Evolutionary conservation across 2,797 vertebrate genomes (phyloP), one percentile per base, ranked within the genome.

Genomic region (Sebastes aleutianus): DNA sequence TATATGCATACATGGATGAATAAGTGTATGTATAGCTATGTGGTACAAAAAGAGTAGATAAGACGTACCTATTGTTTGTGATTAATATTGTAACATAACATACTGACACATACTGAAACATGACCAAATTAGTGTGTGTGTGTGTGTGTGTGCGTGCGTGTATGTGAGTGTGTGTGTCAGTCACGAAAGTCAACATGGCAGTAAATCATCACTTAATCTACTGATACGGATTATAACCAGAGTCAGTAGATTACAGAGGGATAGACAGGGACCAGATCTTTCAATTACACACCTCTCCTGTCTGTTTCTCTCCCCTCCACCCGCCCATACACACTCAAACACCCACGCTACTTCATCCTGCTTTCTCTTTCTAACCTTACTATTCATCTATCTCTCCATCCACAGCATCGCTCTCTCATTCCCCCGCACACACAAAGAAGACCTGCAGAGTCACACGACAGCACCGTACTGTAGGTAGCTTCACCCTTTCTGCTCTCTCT

Each of bases 391-490:
- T 80, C 65, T 36, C 56, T 82, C 67, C 83, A 62, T 75, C 81
- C 71, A 67, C 54, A 73, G 66, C 75, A 27, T 79, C 29, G 3
- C 50, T 26, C 80, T 16, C 62, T 70, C 63, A 31, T 47, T 66
- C 67, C 31, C 50, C 39, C 9, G 31, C 31, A 8, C 80, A 56
- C 89, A 90, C 89, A 92, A 88, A 88, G 86, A 85, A 80, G 88
- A 91, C 86, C 91, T 85, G 88, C 91, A 92, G 80, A 91, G 88
- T 91, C 87, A 91, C 88, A 90, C 75, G 76, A 76, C 47, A 43
- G 7, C 88, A 90, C 50, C 4, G 50, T 53, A 53, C 36, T 39
- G 36, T 39, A 39, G 50, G 18, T 53, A 53, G 36, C 79, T 61
- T 87, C 81, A 77, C 70, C 83, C 76, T 65, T 64, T 76, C 81